Conservation (phyloP, 2,113 vertebrate species). For the Ciconia stormi region DNA sequence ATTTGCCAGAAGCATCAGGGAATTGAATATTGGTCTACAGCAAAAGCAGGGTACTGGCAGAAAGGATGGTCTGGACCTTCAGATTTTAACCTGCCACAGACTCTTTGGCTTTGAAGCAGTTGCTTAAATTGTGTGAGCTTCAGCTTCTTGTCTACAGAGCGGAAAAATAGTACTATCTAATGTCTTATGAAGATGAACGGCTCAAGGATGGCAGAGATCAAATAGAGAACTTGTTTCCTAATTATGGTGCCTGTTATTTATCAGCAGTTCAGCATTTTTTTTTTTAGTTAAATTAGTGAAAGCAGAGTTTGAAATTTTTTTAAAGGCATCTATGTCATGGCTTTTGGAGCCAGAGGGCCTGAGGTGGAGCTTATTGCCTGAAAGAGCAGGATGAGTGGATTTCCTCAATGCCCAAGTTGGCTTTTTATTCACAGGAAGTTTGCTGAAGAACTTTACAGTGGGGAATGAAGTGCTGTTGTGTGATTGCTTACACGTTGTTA, state of each 20-base stretch:
- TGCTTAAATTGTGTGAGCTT: neutral
- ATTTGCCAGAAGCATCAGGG: neutral
- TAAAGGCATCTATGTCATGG: neutral
- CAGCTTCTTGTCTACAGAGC: neutral
- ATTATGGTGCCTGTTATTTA: neutral
- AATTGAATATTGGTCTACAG: neutral
- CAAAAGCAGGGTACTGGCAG: neutral
- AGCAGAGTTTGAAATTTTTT: neutral
- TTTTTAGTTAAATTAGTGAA: neutral
- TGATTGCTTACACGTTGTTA: fast-evolving
- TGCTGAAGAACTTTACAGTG: neutral
- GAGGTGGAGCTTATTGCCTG: neutral
- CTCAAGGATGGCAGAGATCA: neutral
- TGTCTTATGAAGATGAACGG: neutral
- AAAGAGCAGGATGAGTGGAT: neutral
- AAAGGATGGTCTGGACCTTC: neutral
- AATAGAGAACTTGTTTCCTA: neutral
- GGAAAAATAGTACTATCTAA: neutral
- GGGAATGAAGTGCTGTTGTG: neutral
- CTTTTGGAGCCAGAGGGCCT: neutral
- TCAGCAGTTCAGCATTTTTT: neutral
- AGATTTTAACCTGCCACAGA: neutral
- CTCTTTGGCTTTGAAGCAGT: neutral
- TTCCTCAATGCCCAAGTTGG: neutral
- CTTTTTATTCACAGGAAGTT: neutral